Base-by-base conservation (phyloP, 1,140 invertebrate species). In the Contarinia nasturtii region DNA sequence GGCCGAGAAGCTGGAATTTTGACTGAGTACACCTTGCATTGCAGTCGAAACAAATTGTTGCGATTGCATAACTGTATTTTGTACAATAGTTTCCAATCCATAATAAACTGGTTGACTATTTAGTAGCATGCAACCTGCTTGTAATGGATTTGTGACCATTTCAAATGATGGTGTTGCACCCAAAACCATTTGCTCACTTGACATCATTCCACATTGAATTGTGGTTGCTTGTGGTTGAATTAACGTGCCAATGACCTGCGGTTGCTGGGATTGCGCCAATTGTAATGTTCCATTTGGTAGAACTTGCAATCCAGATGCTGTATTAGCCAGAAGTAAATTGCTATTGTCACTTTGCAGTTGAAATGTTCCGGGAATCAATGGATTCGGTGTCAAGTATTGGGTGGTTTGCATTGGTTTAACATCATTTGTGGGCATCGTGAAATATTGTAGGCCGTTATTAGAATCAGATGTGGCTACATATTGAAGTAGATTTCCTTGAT, bases 61-160 rank as follows among this genome's bases (percentile, higher is more conserved):
- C 20, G 80, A 83, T 18, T 79, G 82, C 81, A 85, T 85, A 0
- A 85, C 80, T 12, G 82, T 85, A 55, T 85, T 86, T 59, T 83
- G 82, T 11, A 86, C 82, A 47, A 86, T 83, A 0, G 82, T 86
- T 63, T 86, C 82, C 50, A 86, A 67, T 1, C 80, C 80, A 50
- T 84, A 83, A 56, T 82, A 84, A 57, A 85, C 77, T 2, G 81
- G 82, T 50, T 82, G 80, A 19, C 73, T 77, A 20, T 70, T 66
- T 33, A 81, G 65, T 52, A 79, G 77, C 68, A 80, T 78, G 47
- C 74, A 75, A 1, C 75, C 74, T 1, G 33, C 20, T 40, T 22
- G 11, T 37, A 75, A 75, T 1, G 75, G 76, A 56, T 77, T 71
- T 4, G 74, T 71, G 14, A 78, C 75, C 68, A 80, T 77, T 57